Conservation (phyloP, 2,888 invertebrate genomes). For the Cryptops parisi region DNA sequence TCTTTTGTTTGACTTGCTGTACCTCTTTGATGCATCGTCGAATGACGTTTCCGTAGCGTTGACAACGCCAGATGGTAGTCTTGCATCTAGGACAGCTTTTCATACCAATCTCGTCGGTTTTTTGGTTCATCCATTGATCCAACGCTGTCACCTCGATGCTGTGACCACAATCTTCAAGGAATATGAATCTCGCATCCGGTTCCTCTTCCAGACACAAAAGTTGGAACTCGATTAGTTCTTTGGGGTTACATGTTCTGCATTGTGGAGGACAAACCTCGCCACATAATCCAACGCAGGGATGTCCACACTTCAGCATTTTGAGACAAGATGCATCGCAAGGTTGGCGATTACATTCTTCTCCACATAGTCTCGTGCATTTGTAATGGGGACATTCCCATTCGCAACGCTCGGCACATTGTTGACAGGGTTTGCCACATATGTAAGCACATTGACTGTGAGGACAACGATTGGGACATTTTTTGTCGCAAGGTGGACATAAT, state of each 20-base stretch:
- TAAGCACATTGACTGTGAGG: slow-evolving; percentile 26
- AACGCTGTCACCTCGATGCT: slow-evolving; percentile 30
- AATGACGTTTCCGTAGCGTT: slow-evolving; percentile 42
- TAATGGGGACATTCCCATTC: slow-evolving; percentile 28
- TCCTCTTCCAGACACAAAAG: slow-evolving; percentile 40
- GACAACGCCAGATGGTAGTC: slow-evolving; percentile 41
- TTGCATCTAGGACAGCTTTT: slow-evolving; percentile 45
- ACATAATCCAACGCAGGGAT: slow-evolving; percentile 32
- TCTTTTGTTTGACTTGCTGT: background rate
- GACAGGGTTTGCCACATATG: slow-evolving; percentile 26
- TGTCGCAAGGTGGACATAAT: slow-evolving; percentile 29
- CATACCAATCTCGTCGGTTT: slow-evolving; percentile 24
- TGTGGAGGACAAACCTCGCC: slow-evolving; percentile 31
- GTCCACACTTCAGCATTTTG: slow-evolving; percentile 27
- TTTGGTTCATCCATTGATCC: slow-evolving; percentile 25
- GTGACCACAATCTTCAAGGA: slow-evolving; percentile 28
- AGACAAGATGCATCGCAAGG: slow-evolving; percentile 28
- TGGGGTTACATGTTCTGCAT: slow-evolving; percentile 17
- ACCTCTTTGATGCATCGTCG: slow-evolving; percentile 21
- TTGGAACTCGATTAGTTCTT: slow-evolving; percentile 19
- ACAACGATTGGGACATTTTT: slow-evolving; percentile 28
- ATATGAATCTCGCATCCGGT: slow-evolving; percentile 34
- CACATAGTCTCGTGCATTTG: slow-evolving; percentile 27
- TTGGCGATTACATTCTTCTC: slow-evolving; percentile 28
- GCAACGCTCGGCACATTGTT: slow-evolving; percentile 29